Percentiles rank a stretch among this genome's conserved stretches.
These are phyloP conservation scores for Theristicus caerulescens DNA, from an alignment of 2,113 vertebrate genomes.

Conservation along the genomic window DNA sequence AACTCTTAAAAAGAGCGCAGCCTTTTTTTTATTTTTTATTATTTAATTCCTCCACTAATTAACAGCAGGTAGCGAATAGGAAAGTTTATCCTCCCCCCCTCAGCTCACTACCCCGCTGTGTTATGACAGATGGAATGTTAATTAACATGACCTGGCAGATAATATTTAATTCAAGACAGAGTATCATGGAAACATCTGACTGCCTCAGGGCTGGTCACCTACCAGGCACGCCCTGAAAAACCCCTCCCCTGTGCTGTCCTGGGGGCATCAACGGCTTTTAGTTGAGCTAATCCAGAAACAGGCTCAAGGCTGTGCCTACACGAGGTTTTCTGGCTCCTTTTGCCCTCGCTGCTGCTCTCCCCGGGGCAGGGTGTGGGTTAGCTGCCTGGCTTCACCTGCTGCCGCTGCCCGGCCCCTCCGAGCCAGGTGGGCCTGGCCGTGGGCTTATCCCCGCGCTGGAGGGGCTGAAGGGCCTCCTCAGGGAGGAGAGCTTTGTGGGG, in stretches of 20 bases:
- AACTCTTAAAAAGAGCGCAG: background rate
- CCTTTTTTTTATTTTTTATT: background rate
- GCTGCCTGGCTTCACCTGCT: background rate
- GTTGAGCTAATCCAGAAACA: background rate
- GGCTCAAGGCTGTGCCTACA: background rate
- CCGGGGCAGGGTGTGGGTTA: fast-evolving
- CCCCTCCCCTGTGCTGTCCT: fast-evolving
- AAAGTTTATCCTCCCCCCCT: conserved; percentile 69
- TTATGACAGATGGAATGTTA: conserved; percentile 70
- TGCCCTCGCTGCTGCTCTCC: background rate
- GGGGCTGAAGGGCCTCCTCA: background rate
- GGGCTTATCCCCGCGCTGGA: background rate
- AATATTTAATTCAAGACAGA: conserved; percentile 54
- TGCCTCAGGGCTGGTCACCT: conserved; percentile 32
- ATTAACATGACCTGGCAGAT: conserved; percentile 60
- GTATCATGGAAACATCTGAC: conserved; percentile 16
- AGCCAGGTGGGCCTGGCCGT: background rate
- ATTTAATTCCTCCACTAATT: conserved; percentile 67
- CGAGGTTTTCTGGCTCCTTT: background rate
- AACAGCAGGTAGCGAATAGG: conserved; percentile 66
- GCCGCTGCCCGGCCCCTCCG: background rate
- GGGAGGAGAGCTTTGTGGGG: background rate
- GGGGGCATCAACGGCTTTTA: fast-evolving
- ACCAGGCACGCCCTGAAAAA: background rate
- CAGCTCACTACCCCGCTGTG: conserved; percentile 48